Evolutionary conservation across 2,113 vertebrate species (phyloP), one percentile per base, ranked within the genome.

Genomic region (Misgurnus anguillicaudatus): DNA sequence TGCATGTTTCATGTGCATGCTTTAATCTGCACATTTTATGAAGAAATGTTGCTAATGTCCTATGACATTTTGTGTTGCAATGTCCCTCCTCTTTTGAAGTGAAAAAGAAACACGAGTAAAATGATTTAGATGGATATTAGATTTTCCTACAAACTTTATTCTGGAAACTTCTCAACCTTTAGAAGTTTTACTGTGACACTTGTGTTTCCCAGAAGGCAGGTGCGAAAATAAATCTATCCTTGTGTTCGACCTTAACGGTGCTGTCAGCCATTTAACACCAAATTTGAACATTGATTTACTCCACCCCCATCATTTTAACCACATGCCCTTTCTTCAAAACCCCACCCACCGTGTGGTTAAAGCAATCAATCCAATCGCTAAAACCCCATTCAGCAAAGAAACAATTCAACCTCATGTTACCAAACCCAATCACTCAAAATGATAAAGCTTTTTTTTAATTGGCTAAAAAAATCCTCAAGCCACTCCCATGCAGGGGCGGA

Each of bases 191-290:
- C 19, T 65, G 24, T 69, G 48, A 80, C 17, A 73, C 70, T 78
- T 79, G 21, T 42, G 51, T 58, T 78, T 65, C 38, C 55, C 63
- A 55, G 13, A 53, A 78, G 24, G 19, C 60, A 17, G 63, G 78
- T 64, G 61, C 47, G 63, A 83, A 84, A 79, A 45, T 39, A 64
- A 41, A 48, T 14, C n/a, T 45, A 73, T 6, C 82, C 81, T 88
- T 80, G 84, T 16, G 24, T n/a, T 53, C 77, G 82, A 81, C 68
- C 83, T 82, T 65, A 64, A 82, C 41, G 9, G 11, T 39, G 68
- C 57, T 31, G 36, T 53, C 39, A 19, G 24, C 62, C 5, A 55
- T 75, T 75, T 48, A 19, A 21, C 57, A 24, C 10, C 9, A 1
- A 31, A 62, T 38, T 63, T 19, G 11, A 8, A 9, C 24, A 38